Evolutionary conservation across 2,113 vertebrate species (phyloP), one percentile per base, ranked within the genome.

Genomic region (Prolemur simus): DNA sequence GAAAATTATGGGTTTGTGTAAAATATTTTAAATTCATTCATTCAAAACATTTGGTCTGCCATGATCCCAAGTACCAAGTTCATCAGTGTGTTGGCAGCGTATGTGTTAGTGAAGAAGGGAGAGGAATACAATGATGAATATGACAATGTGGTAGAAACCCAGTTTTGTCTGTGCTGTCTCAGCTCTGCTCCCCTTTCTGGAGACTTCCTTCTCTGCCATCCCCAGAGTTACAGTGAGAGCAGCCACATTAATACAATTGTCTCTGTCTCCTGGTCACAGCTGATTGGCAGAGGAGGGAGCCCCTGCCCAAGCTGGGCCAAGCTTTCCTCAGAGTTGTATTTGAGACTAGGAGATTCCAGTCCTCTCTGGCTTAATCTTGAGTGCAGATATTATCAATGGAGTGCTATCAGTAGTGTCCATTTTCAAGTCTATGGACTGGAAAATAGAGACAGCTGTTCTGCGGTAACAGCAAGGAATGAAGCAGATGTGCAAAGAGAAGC

Each of bases 11-110:
- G 14, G 3, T 54, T 87, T 85, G 6, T 85, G 5, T 37, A 58
- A 80, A 90, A 45, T 63, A 89, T 89, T 87, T 90, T 71, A 45
- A 96, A 85, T 71, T 37, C 73, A 96, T 77, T 84, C 4, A 58
- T 37, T 77, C 11, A 85, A 88, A 93, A 66, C 27, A 77, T 81
- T 80, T 94, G 32, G 7, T 64, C 25, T 58, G 21, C 29, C 8
- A 39, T 54, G 13, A 77, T 77, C 32, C n/a, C 32, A 91, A 60
- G 21, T 60, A 11, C 84, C 32, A 71, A 82, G 15, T 77, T 49
- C 10, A 80, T 37, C 13, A 52, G 29, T 56, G 23, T 32, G 14
- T 1, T 84, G 64, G 64, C 58, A 39, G 52, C 2, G 2, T 76
- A 1, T n/a, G 4, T 93, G 32, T 37, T 49, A n/a, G 20, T 47